Evolutionary conservation across 2,888 invertebrate genomes (phyloP).

Genomic region (Agriopis marginaria): DNA sequence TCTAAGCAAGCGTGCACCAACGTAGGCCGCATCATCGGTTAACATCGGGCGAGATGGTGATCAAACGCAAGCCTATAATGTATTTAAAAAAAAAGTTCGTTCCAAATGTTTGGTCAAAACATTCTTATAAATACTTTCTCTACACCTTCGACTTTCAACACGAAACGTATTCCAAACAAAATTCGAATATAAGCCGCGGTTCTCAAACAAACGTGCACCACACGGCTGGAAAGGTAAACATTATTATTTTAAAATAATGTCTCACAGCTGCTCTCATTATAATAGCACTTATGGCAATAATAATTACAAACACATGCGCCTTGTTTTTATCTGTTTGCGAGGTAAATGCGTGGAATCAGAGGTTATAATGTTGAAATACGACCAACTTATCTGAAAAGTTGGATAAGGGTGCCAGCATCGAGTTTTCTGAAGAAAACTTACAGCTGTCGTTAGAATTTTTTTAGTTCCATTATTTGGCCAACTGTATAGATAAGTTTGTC

Average conservation of each 20-base stretch:
- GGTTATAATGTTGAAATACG: conserved; percentile 5
- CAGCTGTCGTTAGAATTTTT: neutral
- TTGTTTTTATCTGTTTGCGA: conserved; percentile 46
- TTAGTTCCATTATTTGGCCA: neutral
- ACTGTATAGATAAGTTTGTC: neutral
- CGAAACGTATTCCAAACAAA: conserved; percentile 46
- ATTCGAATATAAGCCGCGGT: conserved; percentile 48
- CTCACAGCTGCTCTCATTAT: conserved; percentile 53
- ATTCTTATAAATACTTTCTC: conserved; percentile 15
- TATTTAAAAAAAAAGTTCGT: too few species aligned
- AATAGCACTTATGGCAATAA: conserved; percentile 47
- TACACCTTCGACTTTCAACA: conserved; percentile 29
- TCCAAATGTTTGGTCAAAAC: neutral
- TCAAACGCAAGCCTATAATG: too few species aligned
- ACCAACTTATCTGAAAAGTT: neutral
- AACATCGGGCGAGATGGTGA: too few species aligned
- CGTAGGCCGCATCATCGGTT: too few species aligned
- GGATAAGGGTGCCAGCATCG: neutral
- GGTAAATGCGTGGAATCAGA: conserved; percentile 30
- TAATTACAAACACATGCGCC: conserved; percentile 35
- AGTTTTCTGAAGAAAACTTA: neutral
- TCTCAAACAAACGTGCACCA: conserved; percentile 51
- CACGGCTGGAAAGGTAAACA: conserved; percentile 53
- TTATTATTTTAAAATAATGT: conserved; percentile 63
- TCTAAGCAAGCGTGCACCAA: too few species aligned